Evolutionary conservation across 1,140 invertebrate genomes (phyloP), one percentile per base, ranked within the genome.

Genomic region (Tribolium madens): DNA sequence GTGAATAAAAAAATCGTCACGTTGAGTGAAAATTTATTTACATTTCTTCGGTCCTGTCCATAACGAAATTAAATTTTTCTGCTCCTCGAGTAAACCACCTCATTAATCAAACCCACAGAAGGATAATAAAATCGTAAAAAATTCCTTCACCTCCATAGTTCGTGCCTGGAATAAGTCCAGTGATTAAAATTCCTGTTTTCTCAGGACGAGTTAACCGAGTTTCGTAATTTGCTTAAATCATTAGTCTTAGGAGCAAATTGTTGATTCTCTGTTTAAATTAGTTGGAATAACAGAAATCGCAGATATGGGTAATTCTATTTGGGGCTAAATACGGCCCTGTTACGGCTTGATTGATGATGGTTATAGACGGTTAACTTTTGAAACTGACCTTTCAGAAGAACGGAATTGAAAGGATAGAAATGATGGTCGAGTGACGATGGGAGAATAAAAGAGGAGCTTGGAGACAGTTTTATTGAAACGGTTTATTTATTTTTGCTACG

Each of bases 61-160:
- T n/a, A 21, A 13, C 6, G 2, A 52, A 52, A 52, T 52, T 52
- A 52, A 52, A 52, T 52, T n/a, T n/a, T n/a, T n/a, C n/a, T n/a
- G n/a, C n/a, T n/a, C n/a, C n/a, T n/a, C 48, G 14, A 52, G 12
- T 7, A 12, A 17, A 53, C 12, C 50, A 3, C 14, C 50, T 53
- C 50, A 53, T 53, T 53, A 53, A 53, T 53, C 50, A 53, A 53
- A 17, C 15, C 50, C n/a, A n/a, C n/a, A n/a, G n/a, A n/a, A n/a
- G n/a, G n/a, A n/a, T n/a, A n/a, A n/a, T n/a, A n/a, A n/a, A n/a
- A n/a, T n/a, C n/a, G n/a, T n/a, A n/a, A n/a, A n/a, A n/a, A n/a
- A n/a, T n/a, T n/a, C n/a, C n/a, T n/a, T n/a, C 48, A 6, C 48
- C 48, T 7, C 9, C 9, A 6, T 14, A 26, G 21, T 42, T 2